These are phyloP conservation scores for Graphium colonna DNA, from an alignment of 2,888 invertebrate species.

Conservation along the genomic window DNA sequence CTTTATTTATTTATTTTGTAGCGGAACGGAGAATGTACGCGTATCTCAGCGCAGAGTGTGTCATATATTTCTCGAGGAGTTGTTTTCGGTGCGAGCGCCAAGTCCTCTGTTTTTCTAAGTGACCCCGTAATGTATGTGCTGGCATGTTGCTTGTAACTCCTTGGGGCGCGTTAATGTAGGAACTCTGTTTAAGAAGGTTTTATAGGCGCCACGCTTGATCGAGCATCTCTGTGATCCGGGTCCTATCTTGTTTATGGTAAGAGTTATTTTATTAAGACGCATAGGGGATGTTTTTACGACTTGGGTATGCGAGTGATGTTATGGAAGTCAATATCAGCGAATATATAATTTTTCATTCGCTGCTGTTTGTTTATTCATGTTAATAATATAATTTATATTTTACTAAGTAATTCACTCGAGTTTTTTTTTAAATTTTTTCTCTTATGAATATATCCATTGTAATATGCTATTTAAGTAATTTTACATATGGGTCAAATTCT, in stretches of 20 bases:
- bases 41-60: conserved; percentile 19
- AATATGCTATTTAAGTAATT: no score
- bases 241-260: not conserved
- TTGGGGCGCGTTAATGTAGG: conserved; percentile 6
- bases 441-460: no score
- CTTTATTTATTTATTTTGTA: no score
- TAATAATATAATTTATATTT: no score
- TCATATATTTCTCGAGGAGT: conserved; percentile 22
- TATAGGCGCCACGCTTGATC: not conserved
- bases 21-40: conserved; percentile 14
- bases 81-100: conserved; percentile 21
- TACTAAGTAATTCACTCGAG: no score
- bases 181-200: not conserved
- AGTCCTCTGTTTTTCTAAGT: conserved; percentile 22
- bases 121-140: conserved; percentile 20
- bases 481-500: no score
- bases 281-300: not conserved
- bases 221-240: not conserved
- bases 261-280: not conserved
- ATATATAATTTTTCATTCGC: no score
- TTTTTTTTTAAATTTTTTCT: no score
- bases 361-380: no score
- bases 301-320: no score
- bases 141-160: not conserved
- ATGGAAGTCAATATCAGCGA: no score